Evolutionary conservation across 2,113 vertebrate genomes (phyloP).

Genomic region (Notarius quadriscutis): DNA sequence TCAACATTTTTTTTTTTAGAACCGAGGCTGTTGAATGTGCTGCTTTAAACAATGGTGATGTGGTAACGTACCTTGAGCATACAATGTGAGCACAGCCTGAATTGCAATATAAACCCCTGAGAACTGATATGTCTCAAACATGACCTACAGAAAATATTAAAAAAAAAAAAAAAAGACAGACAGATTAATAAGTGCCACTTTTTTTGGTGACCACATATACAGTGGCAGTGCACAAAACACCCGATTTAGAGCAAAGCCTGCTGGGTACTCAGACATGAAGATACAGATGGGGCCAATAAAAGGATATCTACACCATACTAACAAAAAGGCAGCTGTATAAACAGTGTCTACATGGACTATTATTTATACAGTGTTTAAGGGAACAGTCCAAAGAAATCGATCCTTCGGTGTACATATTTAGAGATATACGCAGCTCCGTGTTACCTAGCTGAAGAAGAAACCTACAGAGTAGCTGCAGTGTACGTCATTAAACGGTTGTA

Average conservation of each 20-base stretch:
- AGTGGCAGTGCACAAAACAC: background rate
- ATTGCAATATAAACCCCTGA: slow-evolving; percentile 96
- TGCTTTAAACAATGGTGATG: background rate
- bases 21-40: background rate
- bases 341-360: background rate
- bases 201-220: background rate
- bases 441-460: background rate
- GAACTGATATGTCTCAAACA: slow-evolving; percentile 99
- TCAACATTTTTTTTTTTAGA: too few relatives aligned
- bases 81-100: slow-evolving; percentile 95
- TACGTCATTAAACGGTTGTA: background rate
- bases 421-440: background rate
- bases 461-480: background rate
- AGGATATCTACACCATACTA: background rate
- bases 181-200: background rate
- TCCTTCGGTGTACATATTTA: background rate
- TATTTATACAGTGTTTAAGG: background rate
- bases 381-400: background rate
- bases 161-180: slow-evolving; percentile 1
- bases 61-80: slow-evolving; percentile 88
- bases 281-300: background rate
- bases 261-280: background rate
- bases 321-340: background rate
- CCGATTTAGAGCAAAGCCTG: background rate
- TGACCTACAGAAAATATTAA: slow-evolving; percentile 81